Evolutionary conservation across 2,888 invertebrate genomes (phyloP).

Genomic region (Melinaea menophilus): DNA sequence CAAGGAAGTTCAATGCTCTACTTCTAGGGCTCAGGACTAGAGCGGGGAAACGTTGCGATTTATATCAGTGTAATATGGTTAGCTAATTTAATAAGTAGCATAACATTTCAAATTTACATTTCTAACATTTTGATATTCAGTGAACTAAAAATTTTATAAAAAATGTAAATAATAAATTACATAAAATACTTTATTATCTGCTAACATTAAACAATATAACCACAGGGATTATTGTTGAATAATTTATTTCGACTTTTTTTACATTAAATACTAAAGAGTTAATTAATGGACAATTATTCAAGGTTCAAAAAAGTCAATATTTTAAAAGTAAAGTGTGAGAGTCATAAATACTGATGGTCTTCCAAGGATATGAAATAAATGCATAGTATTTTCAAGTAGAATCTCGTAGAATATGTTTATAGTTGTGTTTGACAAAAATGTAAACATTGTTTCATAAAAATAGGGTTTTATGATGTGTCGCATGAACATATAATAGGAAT

Average conservation of each 20-base stretch:
- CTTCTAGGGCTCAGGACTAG: slow-evolving; percentile 26
- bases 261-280: neutral
- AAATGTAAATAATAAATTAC: neutral
- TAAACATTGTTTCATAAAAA: too few species aligned
- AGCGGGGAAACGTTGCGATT: slow-evolving; percentile 25
- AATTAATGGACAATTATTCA: neutral
- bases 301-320: neutral
- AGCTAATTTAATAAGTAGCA: slow-evolving; percentile 22
- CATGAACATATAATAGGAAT: too few species aligned
- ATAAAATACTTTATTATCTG: too few species aligned
- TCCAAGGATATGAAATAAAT: slow-evolving; percentile 54
- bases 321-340: slow-evolving; percentile 2
- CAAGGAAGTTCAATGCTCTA: slow-evolving; percentile 24
- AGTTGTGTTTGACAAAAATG: too few species aligned
- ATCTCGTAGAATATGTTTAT: too few species aligned
- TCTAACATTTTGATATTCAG: slow-evolving; percentile 14
- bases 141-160: neutral
- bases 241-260: too few species aligned
- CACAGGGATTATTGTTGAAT: too few species aligned
- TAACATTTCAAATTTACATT: slow-evolving; percentile 23
- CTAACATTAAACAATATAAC: too few species aligned
- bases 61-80: slow-evolving; percentile 27
- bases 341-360: slow-evolving; percentile 25
- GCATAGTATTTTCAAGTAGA: slow-evolving; percentile 36
- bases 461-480: too few species aligned